A percentile compares a stretch with the other conserved stretches of the same genome.
phyloP scores from a whole-genome alignment of 2,888 invertebrate genomes.

The Fragum whitleyi region DNA sequence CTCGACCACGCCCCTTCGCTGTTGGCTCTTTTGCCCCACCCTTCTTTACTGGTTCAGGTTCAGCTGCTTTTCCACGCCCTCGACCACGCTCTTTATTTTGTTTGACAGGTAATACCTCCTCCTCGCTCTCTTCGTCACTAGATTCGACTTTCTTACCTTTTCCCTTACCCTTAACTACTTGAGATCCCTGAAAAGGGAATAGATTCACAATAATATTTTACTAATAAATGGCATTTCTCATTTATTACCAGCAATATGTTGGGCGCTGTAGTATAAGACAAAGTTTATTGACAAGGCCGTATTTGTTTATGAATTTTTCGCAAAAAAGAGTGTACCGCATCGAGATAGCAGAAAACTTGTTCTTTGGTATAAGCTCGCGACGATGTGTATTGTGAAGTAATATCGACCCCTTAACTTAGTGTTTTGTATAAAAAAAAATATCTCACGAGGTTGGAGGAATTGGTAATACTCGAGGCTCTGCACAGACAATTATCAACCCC shows the following conservation, averaged over 20 bases:
- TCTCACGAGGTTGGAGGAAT: no score
- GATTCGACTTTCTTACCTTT: slow-evolving; percentile 19
- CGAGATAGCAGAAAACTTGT: no score
- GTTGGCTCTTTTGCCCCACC: slow-evolving; percentile 8
- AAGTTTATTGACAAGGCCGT: no score
- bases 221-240: background rate
- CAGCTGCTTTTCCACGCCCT: background rate
- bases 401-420: no score
- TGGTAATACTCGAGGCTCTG: no score
- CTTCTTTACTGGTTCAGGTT: background rate
- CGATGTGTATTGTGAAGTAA: no score
- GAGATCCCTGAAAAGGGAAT: slow-evolving; percentile 38
- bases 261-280: no score
- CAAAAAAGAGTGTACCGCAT: no score
- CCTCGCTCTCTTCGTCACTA: slow-evolving; percentile 9
- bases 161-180: slow-evolving; percentile 23
- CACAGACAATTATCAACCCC: no score
- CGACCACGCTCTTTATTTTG: slow-evolving; percentile 8
- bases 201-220: background rate
- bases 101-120: slow-evolving; percentile 2
- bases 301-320: no score
- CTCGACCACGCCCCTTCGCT: slow-evolving; percentile 30
- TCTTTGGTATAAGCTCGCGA: no score
- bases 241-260: background rate
- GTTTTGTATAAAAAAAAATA: no score